Percentiles rank a stretch among this genome's conserved stretches.
Evolutionary conservation across 2,113 vertebrate species (phyloP).

Genomic region (Clinocottus analis): DNA sequence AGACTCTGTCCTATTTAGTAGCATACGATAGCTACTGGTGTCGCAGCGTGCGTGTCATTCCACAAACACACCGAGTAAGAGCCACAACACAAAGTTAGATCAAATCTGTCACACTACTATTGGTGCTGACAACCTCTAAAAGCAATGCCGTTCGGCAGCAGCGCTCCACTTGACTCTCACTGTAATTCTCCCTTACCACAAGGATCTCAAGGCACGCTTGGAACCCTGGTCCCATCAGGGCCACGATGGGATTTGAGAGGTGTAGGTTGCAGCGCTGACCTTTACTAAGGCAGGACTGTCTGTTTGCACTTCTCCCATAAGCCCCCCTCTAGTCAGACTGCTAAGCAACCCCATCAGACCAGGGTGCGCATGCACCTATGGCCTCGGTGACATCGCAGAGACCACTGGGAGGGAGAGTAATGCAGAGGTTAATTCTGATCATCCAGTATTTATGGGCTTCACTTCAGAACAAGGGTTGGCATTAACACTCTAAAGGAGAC

Average conservation of each 20-base stretch:
- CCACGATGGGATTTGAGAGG: conserved; percentile 75
- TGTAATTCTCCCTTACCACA: conserved; percentile 65
- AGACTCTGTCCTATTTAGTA: conserved; percentile 29
- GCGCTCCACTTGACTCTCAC: conserved; percentile 37
- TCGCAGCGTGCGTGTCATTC: conserved; percentile 47
- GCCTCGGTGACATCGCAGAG: conserved; percentile 76
- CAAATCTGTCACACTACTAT: conserved; percentile 62
- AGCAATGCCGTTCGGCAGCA: conserved; percentile 49
- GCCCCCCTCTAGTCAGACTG: conserved; percentile 74
- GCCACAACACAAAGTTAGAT: conserved; percentile 67
- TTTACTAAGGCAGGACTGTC: conserved; percentile 81
- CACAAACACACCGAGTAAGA: conserved; percentile 45
- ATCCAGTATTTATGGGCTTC: conserved; percentile 82
- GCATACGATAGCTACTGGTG: conserved; percentile 34
- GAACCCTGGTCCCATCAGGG: conserved; percentile 71
- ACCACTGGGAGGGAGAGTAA: conserved; percentile 73
- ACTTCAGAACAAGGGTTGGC: conserved; percentile 82
- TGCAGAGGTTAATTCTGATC: conserved; percentile 82
- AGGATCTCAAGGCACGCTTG: conserved; percentile 72
- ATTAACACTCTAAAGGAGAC: conserved; percentile 84
- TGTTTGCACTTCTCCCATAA: conserved; percentile 82
- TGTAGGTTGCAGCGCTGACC: conserved; percentile 83
- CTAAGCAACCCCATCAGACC: conserved; percentile 81
- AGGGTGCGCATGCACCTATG: conserved; percentile 72
- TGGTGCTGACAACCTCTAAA: conserved; percentile 74